Percentiles rank a stretch among this genome's conserved stretches.
Evolutionary conservation across 2,113 vertebrate species (phyloP).

Genomic region (Brienomyrus brachyistius): DNA sequence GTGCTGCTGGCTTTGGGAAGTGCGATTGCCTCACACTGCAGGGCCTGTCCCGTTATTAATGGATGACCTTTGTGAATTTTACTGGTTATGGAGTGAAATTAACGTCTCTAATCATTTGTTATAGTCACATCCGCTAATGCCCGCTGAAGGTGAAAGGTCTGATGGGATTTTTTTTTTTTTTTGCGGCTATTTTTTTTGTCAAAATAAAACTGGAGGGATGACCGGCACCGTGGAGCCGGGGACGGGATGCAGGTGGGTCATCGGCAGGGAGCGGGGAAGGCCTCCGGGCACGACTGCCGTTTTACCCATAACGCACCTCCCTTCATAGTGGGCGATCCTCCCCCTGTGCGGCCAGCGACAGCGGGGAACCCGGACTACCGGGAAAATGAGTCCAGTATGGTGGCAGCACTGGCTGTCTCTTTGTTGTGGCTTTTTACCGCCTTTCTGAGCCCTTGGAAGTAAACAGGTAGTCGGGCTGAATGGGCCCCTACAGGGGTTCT

Average conservation of each 20-base stretch:
- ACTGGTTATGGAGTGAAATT: conserved; percentile 40
- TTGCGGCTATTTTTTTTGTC: neutral
- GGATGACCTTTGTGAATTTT: conserved; percentile 46
- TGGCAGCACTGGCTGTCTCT: neutral
- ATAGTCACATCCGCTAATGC: conserved; percentile 31
- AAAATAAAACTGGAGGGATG: neutral
- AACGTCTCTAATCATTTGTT: conserved; percentile 43
- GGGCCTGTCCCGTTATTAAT: conserved; percentile 43
- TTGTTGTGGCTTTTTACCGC: conserved; percentile 11
- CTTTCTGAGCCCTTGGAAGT: conserved; percentile 4
- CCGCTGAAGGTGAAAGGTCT: conserved; percentile 15
- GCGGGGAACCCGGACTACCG: neutral
- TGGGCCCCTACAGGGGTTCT: conserved; percentile 12
- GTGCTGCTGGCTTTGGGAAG: conserved; percentile 34
- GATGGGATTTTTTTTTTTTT: neutral
- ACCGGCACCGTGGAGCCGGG: neutral
- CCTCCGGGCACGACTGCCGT: neutral
- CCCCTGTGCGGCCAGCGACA: neutral
- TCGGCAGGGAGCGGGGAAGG: neutral
- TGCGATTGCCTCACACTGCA: conserved; percentile 35
- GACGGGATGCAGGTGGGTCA: neutral
- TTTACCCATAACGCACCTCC: conserved; percentile 11
- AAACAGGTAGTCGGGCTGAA: conserved; percentile 25
- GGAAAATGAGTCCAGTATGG: conserved; percentile 7
- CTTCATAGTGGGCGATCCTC: neutral